A percentile compares a stretch with the other conserved stretches of the same genome.
These are phyloP conservation scores for Slavum lentiscoides DNA, from an alignment of 2,888 invertebrate genomes.

Conservation along the genomic window DNA sequence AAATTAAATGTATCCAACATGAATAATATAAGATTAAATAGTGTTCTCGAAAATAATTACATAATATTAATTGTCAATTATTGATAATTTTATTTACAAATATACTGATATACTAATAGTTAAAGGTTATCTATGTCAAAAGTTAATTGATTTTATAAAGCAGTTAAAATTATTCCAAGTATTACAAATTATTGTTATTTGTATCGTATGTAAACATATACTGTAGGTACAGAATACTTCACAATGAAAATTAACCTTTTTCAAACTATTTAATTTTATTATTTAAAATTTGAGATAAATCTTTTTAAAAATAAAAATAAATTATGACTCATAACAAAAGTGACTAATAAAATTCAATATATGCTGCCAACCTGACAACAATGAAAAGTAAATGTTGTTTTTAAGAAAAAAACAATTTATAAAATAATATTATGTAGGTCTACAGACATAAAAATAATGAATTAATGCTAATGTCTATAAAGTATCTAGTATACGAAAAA, in stretches of 20 bases:
- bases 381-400: background rate
- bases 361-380: background rate
- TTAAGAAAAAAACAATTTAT: no score
- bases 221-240: background rate
- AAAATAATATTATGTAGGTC: no score
- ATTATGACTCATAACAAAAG: background rate
- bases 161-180: background rate
- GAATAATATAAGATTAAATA: background rate
- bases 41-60: background rate
- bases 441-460: no score
- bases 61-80: background rate
- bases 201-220: background rate
- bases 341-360: background rate
- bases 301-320: background rate
- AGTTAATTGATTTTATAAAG: background rate
- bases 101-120: background rate
- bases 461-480: no score
- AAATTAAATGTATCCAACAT: background rate
- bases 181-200: background rate
- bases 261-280: background rate
- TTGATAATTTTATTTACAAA: background rate
- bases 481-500: no score
- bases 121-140: background rate
- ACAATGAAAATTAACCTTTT: background rate
- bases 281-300: background rate